phyloP scores from a whole-genome alignment of 2,113 vertebrate genomes.

The Barbus barbus region DNA sequence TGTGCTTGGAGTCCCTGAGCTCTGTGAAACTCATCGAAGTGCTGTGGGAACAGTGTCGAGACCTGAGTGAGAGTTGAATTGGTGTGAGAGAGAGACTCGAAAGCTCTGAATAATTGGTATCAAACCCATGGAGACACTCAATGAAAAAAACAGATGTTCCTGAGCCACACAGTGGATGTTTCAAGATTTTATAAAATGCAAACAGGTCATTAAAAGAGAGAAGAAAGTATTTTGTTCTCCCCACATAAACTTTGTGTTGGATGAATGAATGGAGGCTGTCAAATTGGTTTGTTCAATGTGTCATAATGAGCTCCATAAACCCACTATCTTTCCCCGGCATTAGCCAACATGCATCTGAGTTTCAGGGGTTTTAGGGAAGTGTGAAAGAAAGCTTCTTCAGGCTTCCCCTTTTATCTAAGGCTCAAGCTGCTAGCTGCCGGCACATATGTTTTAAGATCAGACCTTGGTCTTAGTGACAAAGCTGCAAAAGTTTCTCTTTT shows the following conservation, averaged over 20 bases:
- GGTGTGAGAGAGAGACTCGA: conserved; percentile 19
- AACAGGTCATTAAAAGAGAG: not conserved
- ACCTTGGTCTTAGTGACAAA: conserved; percentile 1
- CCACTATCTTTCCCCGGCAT: not conserved
- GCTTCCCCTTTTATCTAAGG: not conserved
- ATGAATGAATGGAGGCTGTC: not conserved
- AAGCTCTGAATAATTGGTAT: conserved; percentile 31
- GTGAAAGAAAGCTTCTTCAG: not conserved
- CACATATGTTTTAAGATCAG: not conserved
- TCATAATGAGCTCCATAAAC: conserved; percentile 9
- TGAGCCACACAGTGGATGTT: not conserved
- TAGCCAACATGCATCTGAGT: conserved; percentile 2
- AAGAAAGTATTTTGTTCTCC: not conserved
- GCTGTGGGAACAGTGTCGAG: not conserved
- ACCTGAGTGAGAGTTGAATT: conserved; percentile 27
- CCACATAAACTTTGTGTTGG: not conserved
- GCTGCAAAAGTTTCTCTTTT: not conserved
- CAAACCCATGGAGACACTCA: conserved; percentile 9
- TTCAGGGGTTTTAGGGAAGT: not conserved
- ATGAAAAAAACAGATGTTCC: conserved; percentile 1
- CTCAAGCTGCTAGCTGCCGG: not conserved
- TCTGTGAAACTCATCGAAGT: conserved; percentile 10
- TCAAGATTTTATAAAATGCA: not conserved
- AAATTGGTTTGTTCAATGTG: not conserved
- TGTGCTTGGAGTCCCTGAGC: not conserved